phyloP scores from a whole-genome alignment of 2,797 vertebrate species.

The Synanceia verrucosa region DNA sequence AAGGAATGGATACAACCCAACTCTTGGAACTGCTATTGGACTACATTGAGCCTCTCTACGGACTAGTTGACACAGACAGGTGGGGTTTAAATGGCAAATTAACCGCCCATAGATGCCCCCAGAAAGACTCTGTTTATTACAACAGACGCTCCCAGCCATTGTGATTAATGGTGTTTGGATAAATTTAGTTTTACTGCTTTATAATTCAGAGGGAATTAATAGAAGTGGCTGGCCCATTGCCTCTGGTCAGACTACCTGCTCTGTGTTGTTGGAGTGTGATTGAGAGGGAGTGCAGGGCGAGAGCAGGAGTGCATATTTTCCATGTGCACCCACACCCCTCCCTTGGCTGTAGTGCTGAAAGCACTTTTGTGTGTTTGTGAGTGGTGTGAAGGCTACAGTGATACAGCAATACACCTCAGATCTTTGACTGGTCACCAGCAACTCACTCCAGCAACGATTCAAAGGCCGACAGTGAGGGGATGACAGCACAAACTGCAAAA shows the following conservation, averaged over 20 bases:
- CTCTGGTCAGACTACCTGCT: slow-evolving; percentile 67
- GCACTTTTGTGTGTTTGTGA: slow-evolving; percentile 75
- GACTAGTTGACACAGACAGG: slow-evolving; percentile 67
- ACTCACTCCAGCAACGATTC: no score
- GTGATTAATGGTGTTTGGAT: slow-evolving; percentile 75
- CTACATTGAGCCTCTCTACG: slow-evolving; percentile 46
- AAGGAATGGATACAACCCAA: slow-evolving; percentile 50
- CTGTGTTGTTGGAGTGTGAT: slow-evolving; percentile 54
- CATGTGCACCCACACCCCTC: slow-evolving; percentile 65
- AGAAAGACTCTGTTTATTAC: slow-evolving; percentile 60
- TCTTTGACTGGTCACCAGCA: slow-evolving; percentile 5
- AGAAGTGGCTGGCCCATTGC: slow-evolving; percentile 38
- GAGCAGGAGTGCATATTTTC: slow-evolving; percentile 72
- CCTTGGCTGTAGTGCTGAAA: slow-evolving; percentile 66
- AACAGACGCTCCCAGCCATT: slow-evolving; percentile 41
- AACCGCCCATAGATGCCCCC: slow-evolving; percentile 47
- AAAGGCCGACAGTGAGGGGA: not conserved
- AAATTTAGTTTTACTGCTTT: slow-evolving; percentile 63
- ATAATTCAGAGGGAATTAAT: slow-evolving; percentile 64
- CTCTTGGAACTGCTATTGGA: slow-evolving; percentile 42
- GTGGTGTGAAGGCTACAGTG: slow-evolving; percentile 50
- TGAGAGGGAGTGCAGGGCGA: slow-evolving; percentile 42
- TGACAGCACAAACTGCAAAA: not conserved
- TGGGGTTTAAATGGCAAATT: slow-evolving; percentile 61
- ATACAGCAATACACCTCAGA: slow-evolving; percentile 32